Conservation (phyloP, 2,888 invertebrate species). For the Callimorpha dominula region DNA sequence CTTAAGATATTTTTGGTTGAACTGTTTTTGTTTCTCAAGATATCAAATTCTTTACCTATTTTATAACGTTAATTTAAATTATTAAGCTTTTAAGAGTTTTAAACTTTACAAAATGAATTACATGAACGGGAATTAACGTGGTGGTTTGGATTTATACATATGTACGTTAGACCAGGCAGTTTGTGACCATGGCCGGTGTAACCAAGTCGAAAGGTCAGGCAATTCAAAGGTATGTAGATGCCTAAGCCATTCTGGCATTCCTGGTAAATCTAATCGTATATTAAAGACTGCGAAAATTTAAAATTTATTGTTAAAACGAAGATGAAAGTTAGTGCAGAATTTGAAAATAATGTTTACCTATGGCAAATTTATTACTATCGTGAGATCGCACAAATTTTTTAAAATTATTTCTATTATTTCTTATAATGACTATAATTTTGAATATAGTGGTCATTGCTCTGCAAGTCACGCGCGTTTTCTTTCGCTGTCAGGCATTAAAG, state of each 20-base stretch:
- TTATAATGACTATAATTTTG: too few relatives aligned
- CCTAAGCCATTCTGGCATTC: neutral
- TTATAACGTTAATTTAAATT: neutral
- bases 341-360: neutral
- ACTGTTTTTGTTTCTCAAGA: neutral
- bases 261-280: neutral
- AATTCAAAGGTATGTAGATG: neutral
- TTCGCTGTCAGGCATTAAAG: neutral
- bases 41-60: neutral
- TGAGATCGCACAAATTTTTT: too few relatives aligned
- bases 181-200: neutral
- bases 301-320: too few relatives aligned
- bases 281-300: too few relatives aligned
- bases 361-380: too few relatives aligned
- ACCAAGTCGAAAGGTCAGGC: neutral
- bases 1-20: neutral
- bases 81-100: too few relatives aligned
- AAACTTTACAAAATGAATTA: too few relatives aligned
- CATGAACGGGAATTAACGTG: neutral
- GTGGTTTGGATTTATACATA: neutral
- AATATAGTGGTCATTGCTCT: neutral
- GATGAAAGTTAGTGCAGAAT: too few relatives aligned
- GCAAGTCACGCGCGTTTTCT: neutral
- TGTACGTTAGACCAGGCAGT: neutral
- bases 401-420: too few relatives aligned